A percentile compares a stretch with the other conserved stretches of the same genome.
Conservation (phyloP, 2,888 invertebrate species). For the Steromphala cineraria region DNA sequence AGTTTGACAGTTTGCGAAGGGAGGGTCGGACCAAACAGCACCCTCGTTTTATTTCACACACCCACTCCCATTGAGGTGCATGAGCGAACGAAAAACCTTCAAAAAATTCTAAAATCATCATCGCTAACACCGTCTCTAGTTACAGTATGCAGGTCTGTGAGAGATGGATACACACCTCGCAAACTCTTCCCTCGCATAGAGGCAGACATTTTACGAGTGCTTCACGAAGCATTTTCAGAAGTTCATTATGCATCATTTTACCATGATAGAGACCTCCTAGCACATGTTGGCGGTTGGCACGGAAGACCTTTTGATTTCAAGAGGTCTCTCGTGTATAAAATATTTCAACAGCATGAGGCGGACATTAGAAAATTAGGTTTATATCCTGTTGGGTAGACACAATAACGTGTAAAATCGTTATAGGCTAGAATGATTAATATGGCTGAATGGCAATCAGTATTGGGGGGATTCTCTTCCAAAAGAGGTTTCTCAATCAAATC, state of each 20-base stretch:
- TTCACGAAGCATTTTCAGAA: slow-evolving; percentile 39
- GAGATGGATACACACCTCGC: slow-evolving; percentile 70
- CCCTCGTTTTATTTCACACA: slow-evolving; percentile 47
- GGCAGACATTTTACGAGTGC: slow-evolving; percentile 41
- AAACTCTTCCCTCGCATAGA: slow-evolving; percentile 56
- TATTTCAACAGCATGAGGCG: not conserved
- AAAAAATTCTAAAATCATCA: slow-evolving; percentile 43
- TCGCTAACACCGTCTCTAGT: slow-evolving; percentile 45
- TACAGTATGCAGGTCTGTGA: slow-evolving; percentile 65
- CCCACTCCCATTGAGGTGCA: slow-evolving; percentile 46
- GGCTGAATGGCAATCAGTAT: too few species aligned
- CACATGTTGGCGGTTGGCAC: slow-evolving; percentile 62
- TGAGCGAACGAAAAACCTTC: slow-evolving; percentile 38
- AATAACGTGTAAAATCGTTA: too few species aligned
- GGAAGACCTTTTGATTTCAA: slow-evolving; percentile 20
- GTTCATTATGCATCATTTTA: slow-evolving; percentile 38
- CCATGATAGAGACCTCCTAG: slow-evolving; percentile 63
- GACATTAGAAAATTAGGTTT: too few species aligned
- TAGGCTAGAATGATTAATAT: too few species aligned
- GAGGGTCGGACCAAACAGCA: slow-evolving; percentile 49
- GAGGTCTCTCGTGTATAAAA: not conserved
- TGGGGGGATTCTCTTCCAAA: too few species aligned
- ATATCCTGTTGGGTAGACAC: too few species aligned
- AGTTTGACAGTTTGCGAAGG: slow-evolving; percentile 59
- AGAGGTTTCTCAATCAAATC: too few species aligned